Conservation (phyloP, 2,113 vertebrate species). For the Paradisaea rubra region DNA sequence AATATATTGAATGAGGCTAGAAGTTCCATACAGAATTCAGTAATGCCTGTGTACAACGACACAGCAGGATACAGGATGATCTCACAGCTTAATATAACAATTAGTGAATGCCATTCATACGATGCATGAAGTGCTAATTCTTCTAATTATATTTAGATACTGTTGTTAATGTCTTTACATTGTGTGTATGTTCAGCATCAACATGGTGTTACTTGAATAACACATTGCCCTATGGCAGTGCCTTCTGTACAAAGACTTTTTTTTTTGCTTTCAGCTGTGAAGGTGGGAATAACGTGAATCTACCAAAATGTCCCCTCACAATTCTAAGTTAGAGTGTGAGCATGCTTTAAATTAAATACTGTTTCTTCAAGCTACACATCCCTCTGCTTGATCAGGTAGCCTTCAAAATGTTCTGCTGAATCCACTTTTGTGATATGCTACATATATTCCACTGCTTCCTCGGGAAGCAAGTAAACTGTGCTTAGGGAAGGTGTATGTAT, state of each 20-base stretch:
- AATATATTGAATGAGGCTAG: background rate
- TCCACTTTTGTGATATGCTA: background rate
- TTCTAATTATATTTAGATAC: background rate
- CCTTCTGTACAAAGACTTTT: background rate
- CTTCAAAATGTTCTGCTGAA: background rate
- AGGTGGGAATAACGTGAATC: background rate
- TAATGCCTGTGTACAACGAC: background rate
- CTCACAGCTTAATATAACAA: background rate
- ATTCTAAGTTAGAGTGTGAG: background rate
- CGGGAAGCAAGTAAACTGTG: background rate
- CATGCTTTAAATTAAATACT: background rate
- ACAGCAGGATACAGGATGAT: background rate
- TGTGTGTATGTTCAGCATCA: background rate
- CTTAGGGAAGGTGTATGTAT: background rate
- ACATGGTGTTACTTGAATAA: background rate
- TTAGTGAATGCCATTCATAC: background rate
- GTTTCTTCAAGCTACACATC: background rate
- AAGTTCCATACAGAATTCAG: background rate
- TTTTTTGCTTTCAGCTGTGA: background rate
- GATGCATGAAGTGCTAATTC: background rate
- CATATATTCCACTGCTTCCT: background rate
- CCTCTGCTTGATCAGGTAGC: background rate
- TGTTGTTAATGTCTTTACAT: background rate
- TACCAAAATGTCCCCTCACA: background rate
- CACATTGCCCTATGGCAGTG: background rate